Evolutionary conservation across 2,113 vertebrate genomes (phyloP), one percentile per base, ranked within the genome.

Genomic region (Gasterosteus aculeatus): DNA sequence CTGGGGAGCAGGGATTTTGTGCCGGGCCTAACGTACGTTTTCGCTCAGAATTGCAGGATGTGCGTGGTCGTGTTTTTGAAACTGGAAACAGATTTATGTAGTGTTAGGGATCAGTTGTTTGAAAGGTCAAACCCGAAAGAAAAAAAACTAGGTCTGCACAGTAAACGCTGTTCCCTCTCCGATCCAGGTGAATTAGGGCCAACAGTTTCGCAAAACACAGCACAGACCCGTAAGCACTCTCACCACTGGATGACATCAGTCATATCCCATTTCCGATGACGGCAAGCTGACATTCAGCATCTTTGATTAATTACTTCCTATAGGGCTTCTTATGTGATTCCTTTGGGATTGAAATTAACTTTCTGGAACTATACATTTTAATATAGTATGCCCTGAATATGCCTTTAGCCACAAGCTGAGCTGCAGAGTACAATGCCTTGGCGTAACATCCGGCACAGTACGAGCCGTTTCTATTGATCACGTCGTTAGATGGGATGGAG

Each of bases 11-110:
- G 22, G 44, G 51, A 68, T 71, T 67, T 56, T 63, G 22, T 66
- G 42, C 53, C 26, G 44, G 60, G 77, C 73, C 33, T 12, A 51
- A 7, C 29, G 26, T 31, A 22, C 38, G 46, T 66, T 61, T 77
- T 78, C 78, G 79, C 61, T 62, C 71, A 84, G 76, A 87, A 67
- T 77, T 77, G 46, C 65, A 69, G 54, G 58, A 70, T 77, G 61
- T 77, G 75, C 67, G 26, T 60, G 16, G 51, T 62, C 4, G 53
- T 75, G 80, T 85, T 87, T 56, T 68, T 75, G 73, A 87, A 88
- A 85, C 80, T 84, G 41, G 47, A 88, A 88, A 82, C 76, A 86
- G 74, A 89, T 88, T 89, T 78, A 85, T 66, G 77, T 68, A 57
- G 75, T 71, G 74, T 78, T 70, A 3, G 22, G 77, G 78, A 81